Conservation (phyloP, 2,113 vertebrate genomes). For the Asarcornis scutulata region DNA sequence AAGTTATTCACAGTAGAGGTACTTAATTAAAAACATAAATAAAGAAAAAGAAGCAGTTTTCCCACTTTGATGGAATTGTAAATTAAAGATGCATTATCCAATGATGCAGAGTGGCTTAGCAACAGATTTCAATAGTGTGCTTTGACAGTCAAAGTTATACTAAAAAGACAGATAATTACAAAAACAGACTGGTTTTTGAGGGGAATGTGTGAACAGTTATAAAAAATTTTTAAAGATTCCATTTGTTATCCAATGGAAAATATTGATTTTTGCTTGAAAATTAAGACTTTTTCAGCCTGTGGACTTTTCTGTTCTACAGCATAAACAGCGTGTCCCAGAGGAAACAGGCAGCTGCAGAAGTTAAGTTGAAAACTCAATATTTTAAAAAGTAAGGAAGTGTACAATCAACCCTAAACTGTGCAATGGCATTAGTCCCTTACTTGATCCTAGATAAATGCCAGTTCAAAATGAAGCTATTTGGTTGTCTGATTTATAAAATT, state of each 20-base stretch:
- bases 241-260: not conserved
- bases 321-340: not conserved
- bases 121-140: not conserved
- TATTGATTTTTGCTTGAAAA: not conserved
- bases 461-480: not conserved
- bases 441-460: not conserved
- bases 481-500: not conserved
- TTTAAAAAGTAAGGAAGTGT: not conserved
- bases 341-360: not conserved
- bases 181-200: not conserved
- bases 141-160: not conserved
- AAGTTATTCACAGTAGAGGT: not conserved
- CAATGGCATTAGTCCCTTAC: not conserved
- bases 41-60: not conserved
- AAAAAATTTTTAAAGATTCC: not conserved
- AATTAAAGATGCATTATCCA: not conserved
- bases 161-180: not conserved
- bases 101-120: not conserved
- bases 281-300: not conserved
- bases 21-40: not conserved
- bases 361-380: not conserved
- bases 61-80: not conserved
- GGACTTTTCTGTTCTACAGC: not conserved
- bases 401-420: not conserved
- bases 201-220: not conserved